Base-by-base conservation (phyloP, 2,797 vertebrate species). In the Brachyrhaphis roseni region DNA sequence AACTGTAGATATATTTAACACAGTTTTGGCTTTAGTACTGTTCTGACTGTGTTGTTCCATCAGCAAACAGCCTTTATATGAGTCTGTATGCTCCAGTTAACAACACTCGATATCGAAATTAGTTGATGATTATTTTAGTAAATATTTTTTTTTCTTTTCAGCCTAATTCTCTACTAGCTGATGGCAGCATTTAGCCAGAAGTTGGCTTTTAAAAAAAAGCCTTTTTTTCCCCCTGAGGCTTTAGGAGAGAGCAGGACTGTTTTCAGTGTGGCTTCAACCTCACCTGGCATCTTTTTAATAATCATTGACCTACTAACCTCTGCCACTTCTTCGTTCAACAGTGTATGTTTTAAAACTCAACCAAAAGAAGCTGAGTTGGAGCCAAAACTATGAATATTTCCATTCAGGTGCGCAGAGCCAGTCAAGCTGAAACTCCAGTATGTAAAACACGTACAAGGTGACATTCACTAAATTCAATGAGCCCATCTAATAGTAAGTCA, bases 381-480 rank as follows among this genome's bases (percentile, higher is more conserved):
- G 34, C 18, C 36, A 11, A 23, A 68, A 68, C 34, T 10, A 20
- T 23, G 64, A 68, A 68, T 23, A 20, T 39, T 23, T 39, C 4
- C 64, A 39, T 41, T 64, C 62, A 36, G 16, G 31, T 36, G 31
- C 8, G 3, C 36, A 26, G 8, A 26, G 20, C 20, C 2, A 68
- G 20, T 41, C 20, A 26, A 41, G 64, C 8, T 68, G 36, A 39
- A 41, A 41, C 34, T 23, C 36, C 4, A 41, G 64, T 10, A 68
- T 68, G 64, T 41, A 26, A 26, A 41, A 68, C 34, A 68, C 64
- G 20, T 68, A 26, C 64, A 68, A 68, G 64, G 64, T 68, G 23
- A 76, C 75, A 77, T 81, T 83, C 28, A 51, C 72, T 83, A 80
- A 83, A 91, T 89, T 78, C 74, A 84, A 84, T 78, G 77, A 78